Evolutionary conservation across 1,140 invertebrate genomes (phyloP).

Genomic region (Pseudomyrmex sp.): DNA sequence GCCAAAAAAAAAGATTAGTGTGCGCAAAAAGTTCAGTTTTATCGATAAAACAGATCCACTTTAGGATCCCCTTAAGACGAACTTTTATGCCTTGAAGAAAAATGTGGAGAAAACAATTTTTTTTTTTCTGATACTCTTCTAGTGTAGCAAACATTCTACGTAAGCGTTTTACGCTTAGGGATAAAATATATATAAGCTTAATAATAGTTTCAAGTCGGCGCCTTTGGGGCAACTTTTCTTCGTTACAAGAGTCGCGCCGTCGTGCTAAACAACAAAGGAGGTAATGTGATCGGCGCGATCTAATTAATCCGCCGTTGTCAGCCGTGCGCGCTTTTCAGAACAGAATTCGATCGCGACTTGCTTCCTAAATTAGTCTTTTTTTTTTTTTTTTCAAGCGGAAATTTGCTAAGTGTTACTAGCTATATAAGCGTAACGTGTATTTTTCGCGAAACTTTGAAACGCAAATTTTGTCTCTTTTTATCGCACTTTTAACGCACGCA

Average conservation of each 20-base stretch:
- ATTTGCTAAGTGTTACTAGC: slow-evolving; percentile 21
- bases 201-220: slow-evolving; percentile 37
- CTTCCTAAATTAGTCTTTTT: slow-evolving; percentile 42
- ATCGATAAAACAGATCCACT: too few species aligned
- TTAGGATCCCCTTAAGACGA: too few species aligned
- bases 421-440: neutral
- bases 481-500: too few species aligned
- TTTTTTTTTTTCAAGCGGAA: slow-evolving; percentile 17
- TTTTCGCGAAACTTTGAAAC: slow-evolving; percentile 2
- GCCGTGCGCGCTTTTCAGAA: slow-evolving; percentile 34
- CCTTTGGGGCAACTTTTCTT: slow-evolving; percentile 47
- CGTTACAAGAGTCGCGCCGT: slow-evolving; percentile 48
- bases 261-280: slow-evolving; percentile 47
- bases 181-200: slow-evolving; percentile 37
- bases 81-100: too few species aligned
- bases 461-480: neutral
- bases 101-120: neutral
- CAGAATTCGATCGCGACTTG: slow-evolving; percentile 58
- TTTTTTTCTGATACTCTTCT: neutral
- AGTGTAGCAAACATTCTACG: too few species aligned
- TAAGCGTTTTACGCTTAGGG: slow-evolving; percentile 16
- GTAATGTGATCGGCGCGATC: slow-evolving; percentile 57
- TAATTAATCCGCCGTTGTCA: slow-evolving; percentile 58
- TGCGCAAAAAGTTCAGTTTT: too few species aligned
- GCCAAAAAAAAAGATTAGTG: too few species aligned